phyloP scores from a whole-genome alignment of 2,888 invertebrate species.

The Ectemnius lituratus region DNA sequence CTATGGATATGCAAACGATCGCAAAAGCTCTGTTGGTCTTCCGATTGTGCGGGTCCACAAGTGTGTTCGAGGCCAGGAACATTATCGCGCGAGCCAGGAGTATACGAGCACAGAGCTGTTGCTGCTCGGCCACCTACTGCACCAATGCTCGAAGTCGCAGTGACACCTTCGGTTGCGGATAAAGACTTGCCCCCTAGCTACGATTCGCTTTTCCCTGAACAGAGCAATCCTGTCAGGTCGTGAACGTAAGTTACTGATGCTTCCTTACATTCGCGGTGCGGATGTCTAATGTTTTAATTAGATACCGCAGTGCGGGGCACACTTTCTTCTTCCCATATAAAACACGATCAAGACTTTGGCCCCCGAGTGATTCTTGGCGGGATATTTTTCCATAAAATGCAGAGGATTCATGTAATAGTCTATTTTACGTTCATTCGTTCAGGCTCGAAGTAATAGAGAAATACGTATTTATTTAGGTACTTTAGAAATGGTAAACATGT shows the following conservation, averaged over 20 bases:
- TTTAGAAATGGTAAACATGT: too few relatives aligned
- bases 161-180: conserved; percentile 74
- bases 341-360: conserved; percentile 29
- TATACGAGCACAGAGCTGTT: conserved; percentile 60
- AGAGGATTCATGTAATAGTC: too few relatives aligned
- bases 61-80: conserved; percentile 55
- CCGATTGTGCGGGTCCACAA: conserved; percentile 75
- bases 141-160: conserved; percentile 73
- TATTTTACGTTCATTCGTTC: too few relatives aligned
- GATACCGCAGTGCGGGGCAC: conserved; percentile 45
- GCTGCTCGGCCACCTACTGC: conserved; percentile 74
- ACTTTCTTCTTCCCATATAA: conserved; percentile 35
- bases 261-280: conserved; percentile 35
- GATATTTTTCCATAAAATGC: too few relatives aligned
- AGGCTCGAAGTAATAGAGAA: too few relatives aligned
- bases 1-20: conserved; percentile 79
- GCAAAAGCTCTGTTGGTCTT: conserved; percentile 79
- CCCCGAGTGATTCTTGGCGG: too few relatives aligned
- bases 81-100: conserved; percentile 58
- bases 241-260: conserved; percentile 44
- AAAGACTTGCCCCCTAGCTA: conserved; percentile 81
- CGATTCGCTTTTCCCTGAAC: conserved; percentile 79
- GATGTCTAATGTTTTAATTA: conserved; percentile 74
- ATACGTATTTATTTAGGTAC: too few relatives aligned
- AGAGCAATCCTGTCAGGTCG: conserved; percentile 64